Conservation (phyloP, 2,888 invertebrate species). For the Micropterix aruncella region DNA sequence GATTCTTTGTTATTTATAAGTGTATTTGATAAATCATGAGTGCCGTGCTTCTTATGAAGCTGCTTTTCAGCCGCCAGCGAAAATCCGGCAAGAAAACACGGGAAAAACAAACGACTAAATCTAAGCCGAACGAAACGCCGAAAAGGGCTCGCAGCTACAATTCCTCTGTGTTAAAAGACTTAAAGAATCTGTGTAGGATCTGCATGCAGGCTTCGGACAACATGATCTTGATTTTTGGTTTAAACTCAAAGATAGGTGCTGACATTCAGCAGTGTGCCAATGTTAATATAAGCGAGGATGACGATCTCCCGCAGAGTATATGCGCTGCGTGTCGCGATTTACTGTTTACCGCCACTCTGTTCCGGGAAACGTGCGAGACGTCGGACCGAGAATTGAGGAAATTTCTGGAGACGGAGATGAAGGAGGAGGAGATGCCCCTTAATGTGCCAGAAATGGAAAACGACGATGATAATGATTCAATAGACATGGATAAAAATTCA, state of each 20-base stretch:
- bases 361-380: neutral
- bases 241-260: neutral
- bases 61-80: neutral
- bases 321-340: neutral
- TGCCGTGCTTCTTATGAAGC: neutral
- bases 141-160: neutral
- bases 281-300: neutral
- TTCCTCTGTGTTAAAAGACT: neutral
- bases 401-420: too few species aligned
- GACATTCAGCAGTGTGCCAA: neutral
- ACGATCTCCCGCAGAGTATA: neutral
- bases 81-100: neutral
- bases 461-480: too few species aligned
- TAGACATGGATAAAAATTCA: too few species aligned
- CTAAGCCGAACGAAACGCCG: neutral
- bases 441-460: neutral
- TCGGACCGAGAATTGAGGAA: neutral
- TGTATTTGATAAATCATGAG: too few species aligned
- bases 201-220: neutral
- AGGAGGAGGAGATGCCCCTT: too few species aligned
- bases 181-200: neutral
- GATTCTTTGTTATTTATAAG: too few species aligned
- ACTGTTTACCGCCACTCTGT: neutral
- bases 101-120: too few species aligned
- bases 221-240: neutral